These are phyloP conservation scores for Clistopyga incitator DNA, from an alignment of 2,888 invertebrate species.

Conservation along the genomic window DNA sequence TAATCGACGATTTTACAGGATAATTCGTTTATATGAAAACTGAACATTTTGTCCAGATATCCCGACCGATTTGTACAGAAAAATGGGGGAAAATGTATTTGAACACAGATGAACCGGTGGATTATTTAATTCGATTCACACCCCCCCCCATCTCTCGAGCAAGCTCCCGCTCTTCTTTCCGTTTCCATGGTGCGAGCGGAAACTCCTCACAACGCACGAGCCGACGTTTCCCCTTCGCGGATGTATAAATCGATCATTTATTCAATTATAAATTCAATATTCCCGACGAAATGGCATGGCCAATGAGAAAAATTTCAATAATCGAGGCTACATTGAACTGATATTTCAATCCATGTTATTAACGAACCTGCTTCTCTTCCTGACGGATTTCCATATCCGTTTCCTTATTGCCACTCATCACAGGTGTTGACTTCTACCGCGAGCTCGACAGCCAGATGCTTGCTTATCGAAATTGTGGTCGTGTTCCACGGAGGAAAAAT, in stretches of 20 bases:
- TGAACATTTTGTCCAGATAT: not conserved
- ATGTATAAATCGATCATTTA: constrained; percentile 34
- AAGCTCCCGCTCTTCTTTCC: not conserved
- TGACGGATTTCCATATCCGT: not conserved
- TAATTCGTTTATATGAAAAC: not conserved
- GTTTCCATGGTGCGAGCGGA: constrained; percentile 4
- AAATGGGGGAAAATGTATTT: constrained; percentile 12
- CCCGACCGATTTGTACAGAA: not conserved
- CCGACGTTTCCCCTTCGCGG: constrained; percentile 1
- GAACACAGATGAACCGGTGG: constrained; percentile 16
- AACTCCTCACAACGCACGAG: constrained; percentile 9
- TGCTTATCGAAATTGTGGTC: not conserved
- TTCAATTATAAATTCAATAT: constrained; percentile 42
- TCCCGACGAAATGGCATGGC: constrained; percentile 12
- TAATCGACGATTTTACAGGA: no score
- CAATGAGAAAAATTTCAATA: constrained; percentile 44
- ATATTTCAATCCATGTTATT: constrained; percentile 35
- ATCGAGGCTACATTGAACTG: not conserved
- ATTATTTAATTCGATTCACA: constrained; percentile 35
- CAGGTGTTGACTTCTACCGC: not conserved
- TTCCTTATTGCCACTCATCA: constrained; percentile 10
- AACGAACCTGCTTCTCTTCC: constrained; percentile 2
- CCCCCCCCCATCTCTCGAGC: not conserved
- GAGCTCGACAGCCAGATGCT: not conserved
- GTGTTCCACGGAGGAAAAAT: not conserved